Evolutionary conservation across 2,888 invertebrate genomes (phyloP).

Genomic region (Amiota minor): DNA sequence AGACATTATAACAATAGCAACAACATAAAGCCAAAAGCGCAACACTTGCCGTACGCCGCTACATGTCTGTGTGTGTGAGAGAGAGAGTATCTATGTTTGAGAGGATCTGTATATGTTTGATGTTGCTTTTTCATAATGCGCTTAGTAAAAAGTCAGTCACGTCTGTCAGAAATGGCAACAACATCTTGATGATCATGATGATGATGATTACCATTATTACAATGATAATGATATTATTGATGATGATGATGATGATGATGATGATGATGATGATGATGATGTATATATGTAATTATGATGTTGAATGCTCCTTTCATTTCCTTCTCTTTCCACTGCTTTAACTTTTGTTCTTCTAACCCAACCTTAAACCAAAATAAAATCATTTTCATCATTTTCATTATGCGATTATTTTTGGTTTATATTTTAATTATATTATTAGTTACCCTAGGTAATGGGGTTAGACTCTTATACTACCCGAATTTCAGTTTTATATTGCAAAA

Average conservation of each 20-base stretch:
- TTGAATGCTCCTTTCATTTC: no score
- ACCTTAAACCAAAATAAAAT: background rate
- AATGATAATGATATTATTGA: background rate
- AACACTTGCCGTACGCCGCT: conserved; percentile 51
- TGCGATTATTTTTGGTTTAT: background rate
- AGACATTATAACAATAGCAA: conserved; percentile 46
- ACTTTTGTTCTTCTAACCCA: no score
- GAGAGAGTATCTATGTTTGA: no score
- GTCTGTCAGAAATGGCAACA: conserved; percentile 30
- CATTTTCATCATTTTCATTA: background rate
- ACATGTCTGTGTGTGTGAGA: conserved; percentile 28
- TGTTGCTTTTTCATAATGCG: conserved; percentile 40
- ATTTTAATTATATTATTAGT: no score
- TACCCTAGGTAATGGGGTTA: no score
- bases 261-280: background rate
- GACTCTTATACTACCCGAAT: no score
- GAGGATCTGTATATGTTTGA: background rate
- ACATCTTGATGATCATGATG: background rate
- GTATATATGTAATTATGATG: conserved; percentile 1
- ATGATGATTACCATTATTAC: background rate
- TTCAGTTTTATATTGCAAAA: no score
- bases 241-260: background rate
- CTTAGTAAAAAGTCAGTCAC: conserved; percentile 40
- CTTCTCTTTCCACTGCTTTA: no score
- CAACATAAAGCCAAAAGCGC: conserved; percentile 53